These are phyloP conservation scores for Drosophila watanabei DNA, from an alignment of 1,140 invertebrate genomes.

Conservation along the genomic window DNA sequence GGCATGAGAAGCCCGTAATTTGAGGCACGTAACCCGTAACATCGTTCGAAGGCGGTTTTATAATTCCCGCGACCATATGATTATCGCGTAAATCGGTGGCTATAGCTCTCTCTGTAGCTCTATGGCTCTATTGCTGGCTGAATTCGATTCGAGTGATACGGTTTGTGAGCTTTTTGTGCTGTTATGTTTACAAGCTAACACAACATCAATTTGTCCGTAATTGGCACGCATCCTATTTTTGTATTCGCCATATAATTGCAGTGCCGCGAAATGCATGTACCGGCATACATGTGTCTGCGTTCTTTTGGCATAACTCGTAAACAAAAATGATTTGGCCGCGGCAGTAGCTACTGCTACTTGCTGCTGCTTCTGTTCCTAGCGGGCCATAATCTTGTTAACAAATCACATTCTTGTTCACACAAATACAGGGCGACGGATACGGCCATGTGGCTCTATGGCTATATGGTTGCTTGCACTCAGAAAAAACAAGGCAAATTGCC, in stretches of 20 bases:
- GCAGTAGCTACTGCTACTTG: conserved; percentile 7
- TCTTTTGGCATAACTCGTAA: conserved; percentile 50
- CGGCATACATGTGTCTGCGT: conserved; percentile 42
- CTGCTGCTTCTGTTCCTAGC: conserved; percentile 21
- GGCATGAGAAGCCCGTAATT: conserved; percentile 55
- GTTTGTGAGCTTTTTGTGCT: conserved; percentile 71
- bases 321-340: conserved; percentile 43
- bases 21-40: conserved; percentile 52
- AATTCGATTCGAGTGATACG: conserved; percentile 43
- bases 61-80: conserved; percentile 44
- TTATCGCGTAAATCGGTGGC: conserved; percentile 64
- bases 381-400: conserved; percentile 84
- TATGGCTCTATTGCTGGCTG: conserved; percentile 2
- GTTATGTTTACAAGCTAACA: conserved; percentile 69
- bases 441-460: conserved; percentile 16
- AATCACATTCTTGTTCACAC: conserved; percentile 85
- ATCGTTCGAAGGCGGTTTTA: conserved; percentile 17
- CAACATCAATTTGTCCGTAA: conserved; percentile 71
- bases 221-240: conserved; percentile 73
- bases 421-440: conserved; percentile 61
- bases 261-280: conserved; percentile 31
- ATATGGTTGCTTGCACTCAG: neutral
- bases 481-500: neutral
- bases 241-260: conserved; percentile 55
- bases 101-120: neutral